Conservation (phyloP, 35 echinoderm and acorn worm genomes). For the Holothuria glaberrima region DNA sequence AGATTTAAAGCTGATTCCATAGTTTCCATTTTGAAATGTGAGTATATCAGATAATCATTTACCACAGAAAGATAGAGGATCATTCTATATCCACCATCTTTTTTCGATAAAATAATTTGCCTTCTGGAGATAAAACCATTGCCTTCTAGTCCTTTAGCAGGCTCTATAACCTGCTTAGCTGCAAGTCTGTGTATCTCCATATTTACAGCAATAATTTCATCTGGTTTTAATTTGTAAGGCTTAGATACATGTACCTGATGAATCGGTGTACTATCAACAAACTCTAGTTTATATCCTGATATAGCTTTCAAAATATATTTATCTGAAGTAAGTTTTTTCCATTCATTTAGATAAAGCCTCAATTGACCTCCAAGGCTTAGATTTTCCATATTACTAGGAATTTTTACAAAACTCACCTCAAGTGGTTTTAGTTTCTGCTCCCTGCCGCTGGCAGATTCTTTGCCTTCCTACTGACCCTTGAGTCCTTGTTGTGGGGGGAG, state of each 20-base stretch:
- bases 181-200: slow-evolving; percentile 31
- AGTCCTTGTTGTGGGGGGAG: not conserved
- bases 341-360: slow-evolving; percentile 3
- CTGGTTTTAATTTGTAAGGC: slow-evolving; percentile 31
- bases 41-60: slow-evolving; percentile 61
- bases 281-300: slow-evolving; percentile 60
- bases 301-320: slow-evolving; percentile 47
- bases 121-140: slow-evolving; percentile 63
- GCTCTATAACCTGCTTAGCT: slow-evolving; percentile 65
- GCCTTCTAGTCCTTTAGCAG: not conserved
- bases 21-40: slow-evolving; percentile 21
- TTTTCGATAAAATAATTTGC: slow-evolving; percentile 70
- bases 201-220: slow-evolving; percentile 46
- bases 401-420: not conserved
- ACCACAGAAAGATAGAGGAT: slow-evolving; percentile 74
- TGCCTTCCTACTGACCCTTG: not conserved
- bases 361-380: not conserved
- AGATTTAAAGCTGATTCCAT: not conserved
- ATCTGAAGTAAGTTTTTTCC: slow-evolving; percentile 61
- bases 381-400: not conserved
- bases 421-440: not conserved
- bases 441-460: not conserved
- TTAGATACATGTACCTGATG: slow-evolving; percentile 8
- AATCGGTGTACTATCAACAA: not conserved
- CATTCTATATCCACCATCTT: slow-evolving; percentile 69